A percentile compares a stretch with the other conserved stretches of the same genome.
Conservation (phyloP, 2,888 invertebrate species). For the Conops quadrifasciatus region DNA sequence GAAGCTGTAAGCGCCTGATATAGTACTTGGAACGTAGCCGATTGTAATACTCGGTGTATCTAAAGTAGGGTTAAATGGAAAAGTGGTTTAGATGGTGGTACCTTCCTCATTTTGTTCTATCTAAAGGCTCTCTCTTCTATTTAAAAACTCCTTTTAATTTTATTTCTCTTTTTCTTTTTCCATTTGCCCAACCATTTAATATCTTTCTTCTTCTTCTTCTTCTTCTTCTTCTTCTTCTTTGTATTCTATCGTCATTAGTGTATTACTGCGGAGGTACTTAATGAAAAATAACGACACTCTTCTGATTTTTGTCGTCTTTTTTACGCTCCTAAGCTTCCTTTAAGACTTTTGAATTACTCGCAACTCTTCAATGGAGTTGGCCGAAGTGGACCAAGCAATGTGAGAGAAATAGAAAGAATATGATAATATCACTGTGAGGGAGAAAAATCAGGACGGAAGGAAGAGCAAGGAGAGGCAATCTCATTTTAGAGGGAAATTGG, state of each 20-base stretch:
- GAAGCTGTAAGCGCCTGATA: too few relatives aligned
- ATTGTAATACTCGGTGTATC: neutral
- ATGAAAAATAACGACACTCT: conserved; percentile 11
- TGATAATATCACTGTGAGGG: neutral
- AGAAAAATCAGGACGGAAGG: neutral
- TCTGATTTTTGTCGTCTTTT: neutral
- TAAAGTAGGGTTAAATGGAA: too few relatives aligned
- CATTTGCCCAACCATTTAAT: neutral
- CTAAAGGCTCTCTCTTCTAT: too few relatives aligned
- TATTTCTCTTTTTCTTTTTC: neutral
- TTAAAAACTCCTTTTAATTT: neutral
- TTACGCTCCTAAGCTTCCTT: conserved; percentile 9
- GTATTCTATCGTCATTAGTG: neutral
- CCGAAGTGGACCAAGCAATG: too few relatives aligned
- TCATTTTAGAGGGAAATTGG: too few relatives aligned
- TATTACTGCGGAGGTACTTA: neutral
- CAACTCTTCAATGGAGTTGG: neutral
- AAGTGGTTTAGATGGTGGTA: too few relatives aligned
- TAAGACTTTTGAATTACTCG: conserved; percentile 32
- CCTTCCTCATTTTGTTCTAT: too few relatives aligned
- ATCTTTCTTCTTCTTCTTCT: conserved; percentile 4
- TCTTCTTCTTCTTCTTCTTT: conserved; percentile 19
- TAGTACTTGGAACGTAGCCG: neutral
- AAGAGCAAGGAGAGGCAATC: neutral
- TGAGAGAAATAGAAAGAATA: too few relatives aligned